A percentile compares a stretch with the other conserved stretches of the same genome.
Evolutionary conservation across 1,140 invertebrate species (phyloP).

Genomic region (Chrysopa pallens): DNA sequence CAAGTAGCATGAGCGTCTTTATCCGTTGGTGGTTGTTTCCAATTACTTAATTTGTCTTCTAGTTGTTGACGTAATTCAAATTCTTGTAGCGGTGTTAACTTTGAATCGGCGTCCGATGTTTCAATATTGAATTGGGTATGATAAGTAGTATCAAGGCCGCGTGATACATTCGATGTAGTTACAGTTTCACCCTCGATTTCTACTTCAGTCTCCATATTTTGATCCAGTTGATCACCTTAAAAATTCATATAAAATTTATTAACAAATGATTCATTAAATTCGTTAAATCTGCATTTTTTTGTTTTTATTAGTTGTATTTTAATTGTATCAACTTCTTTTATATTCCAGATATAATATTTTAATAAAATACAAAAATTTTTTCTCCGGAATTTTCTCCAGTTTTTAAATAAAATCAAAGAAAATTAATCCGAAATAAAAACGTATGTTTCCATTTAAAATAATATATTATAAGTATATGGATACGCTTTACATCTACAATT

Average conservation of each 20-base stretch:
- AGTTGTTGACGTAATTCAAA: constrained; percentile 25
- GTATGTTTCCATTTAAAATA: no score
- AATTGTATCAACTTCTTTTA: no score
- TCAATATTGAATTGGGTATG: constrained; percentile 21
- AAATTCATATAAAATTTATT: not conserved
- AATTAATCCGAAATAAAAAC: no score
- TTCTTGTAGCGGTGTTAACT: constrained; percentile 11
- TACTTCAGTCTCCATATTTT: constrained; percentile 35
- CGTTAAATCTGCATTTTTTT: not conserved
- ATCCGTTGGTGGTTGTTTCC: constrained; percentile 24
- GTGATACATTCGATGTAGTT: constrained; percentile 40
- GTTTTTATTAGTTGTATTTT: no score
- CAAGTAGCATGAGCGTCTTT: constrained; percentile 31
- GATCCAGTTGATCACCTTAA: constrained; percentile 15
- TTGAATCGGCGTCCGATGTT: constrained; percentile 6
- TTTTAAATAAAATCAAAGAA: no score
- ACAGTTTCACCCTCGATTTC: constrained; percentile 62
- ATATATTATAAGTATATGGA: no score
- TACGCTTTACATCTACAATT: no score
- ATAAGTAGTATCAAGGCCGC: constrained; percentile 47
- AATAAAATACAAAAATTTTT: no score
- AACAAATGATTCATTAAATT: constrained; percentile 3
- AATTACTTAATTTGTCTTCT: constrained; percentile 32
- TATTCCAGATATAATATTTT: no score
- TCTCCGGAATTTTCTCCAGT: no score